Conservation (phyloP, 1,140 invertebrate species). For the Ptiloglossa arizonensis region DNA sequence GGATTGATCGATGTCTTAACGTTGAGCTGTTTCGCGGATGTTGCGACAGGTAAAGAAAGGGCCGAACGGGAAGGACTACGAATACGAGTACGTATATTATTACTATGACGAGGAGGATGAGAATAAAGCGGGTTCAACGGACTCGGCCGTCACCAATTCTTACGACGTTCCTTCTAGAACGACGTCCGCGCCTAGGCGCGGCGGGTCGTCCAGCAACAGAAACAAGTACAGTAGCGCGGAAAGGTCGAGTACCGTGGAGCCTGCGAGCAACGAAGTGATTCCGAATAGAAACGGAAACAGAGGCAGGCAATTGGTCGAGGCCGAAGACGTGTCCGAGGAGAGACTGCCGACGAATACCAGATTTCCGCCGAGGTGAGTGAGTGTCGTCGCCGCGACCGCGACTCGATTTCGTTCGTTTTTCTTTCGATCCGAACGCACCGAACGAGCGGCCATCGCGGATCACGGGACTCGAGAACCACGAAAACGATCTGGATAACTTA, state of each 20-base stretch:
- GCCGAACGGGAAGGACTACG: conserved; percentile 94
- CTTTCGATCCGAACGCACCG: too few relatives aligned
- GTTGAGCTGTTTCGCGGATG: not conserved
- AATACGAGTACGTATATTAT: conserved; percentile 95
- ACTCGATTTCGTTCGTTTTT: too few relatives aligned
- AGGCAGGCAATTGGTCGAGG: conserved; percentile 83
- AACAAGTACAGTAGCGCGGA: conserved; percentile 87
- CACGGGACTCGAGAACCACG: too few relatives aligned
- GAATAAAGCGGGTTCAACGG: conserved; percentile 77
- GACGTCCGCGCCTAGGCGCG: conserved; percentile 71
- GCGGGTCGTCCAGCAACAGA: conserved; percentile 72
- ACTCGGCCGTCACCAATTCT: conserved; percentile 79
- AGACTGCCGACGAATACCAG: conserved; percentile 89
- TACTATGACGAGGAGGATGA: conserved; percentile 93
- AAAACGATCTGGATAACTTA: too few relatives aligned
- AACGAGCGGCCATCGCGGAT: too few relatives aligned
- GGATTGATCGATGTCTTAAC: not conserved
- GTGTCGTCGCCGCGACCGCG: too few relatives aligned
- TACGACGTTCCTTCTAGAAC: conserved; percentile 84
- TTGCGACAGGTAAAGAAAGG: conserved; percentile 90
- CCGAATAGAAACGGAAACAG: conserved; percentile 83
- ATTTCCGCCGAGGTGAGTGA: conserved; percentile 86
- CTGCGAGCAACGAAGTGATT: conserved; percentile 86
- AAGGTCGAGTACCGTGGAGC: conserved; percentile 83
- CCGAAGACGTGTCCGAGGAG: conserved; percentile 82